phyloP scores from a whole-genome alignment of 2,113 vertebrate genomes.

The Casuarius casuarius region DNA sequence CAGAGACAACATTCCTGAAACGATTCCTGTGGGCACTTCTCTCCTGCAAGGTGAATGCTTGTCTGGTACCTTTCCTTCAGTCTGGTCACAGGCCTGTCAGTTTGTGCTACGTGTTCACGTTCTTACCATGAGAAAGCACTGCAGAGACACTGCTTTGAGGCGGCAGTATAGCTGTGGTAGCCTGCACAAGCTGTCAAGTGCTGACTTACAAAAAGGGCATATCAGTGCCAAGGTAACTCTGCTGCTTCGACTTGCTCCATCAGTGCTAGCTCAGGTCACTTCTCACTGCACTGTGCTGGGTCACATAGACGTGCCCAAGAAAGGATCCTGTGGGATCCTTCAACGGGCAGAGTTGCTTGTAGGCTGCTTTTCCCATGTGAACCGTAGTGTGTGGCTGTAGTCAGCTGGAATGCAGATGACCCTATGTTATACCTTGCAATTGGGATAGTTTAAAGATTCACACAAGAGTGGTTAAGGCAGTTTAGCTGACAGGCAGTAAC shows the following conservation, averaged over 20 bases:
- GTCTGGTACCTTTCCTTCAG: neutral
- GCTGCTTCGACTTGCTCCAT: too few species aligned
- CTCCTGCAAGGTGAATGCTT: constrained; percentile 85
- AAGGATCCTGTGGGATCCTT: neutral
- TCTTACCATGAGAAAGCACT: neutral
- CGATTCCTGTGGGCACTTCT: constrained; percentile 80
- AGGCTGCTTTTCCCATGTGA: neutral
- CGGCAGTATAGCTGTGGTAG: neutral
- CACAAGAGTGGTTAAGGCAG: neutral
- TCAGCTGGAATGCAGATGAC: neutral
- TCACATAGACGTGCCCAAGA: neutral
- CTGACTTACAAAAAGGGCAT: too few species aligned
- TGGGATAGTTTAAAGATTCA: neutral
- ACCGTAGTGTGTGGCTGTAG: neutral
- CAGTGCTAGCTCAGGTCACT: neutral
- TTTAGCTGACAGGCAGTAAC: neutral
- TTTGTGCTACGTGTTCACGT: neutral
- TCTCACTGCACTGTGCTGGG: neutral
- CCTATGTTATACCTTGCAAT: neutral
- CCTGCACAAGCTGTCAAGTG: too few species aligned
- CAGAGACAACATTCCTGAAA: constrained; percentile 85
- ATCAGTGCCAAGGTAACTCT: too few species aligned
- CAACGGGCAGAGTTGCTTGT: neutral
- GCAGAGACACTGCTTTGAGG: neutral
- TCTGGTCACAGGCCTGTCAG: neutral